phyloP scores from a whole-genome alignment of 2,113 vertebrate species.

The Lepidothrix coronata region DNA sequence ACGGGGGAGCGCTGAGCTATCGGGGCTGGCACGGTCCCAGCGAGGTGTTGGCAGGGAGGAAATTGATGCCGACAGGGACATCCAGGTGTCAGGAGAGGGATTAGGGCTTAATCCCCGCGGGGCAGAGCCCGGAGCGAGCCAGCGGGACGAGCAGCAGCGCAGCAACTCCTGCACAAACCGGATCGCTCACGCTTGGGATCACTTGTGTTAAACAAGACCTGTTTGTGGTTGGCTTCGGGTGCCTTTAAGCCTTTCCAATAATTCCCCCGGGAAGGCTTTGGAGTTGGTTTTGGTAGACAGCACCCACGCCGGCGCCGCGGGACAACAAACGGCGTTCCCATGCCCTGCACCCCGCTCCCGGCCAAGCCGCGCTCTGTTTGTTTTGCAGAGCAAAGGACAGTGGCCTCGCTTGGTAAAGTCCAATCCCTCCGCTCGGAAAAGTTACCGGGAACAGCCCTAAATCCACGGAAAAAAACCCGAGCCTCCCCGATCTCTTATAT shows the following conservation, averaged over 20 bases:
- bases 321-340: not conserved
- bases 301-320: not conserved
- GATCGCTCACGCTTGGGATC: not conserved
- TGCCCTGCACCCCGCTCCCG: not conserved
- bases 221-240: not conserved
- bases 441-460: not conserved
- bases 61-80: not conserved
- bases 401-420: constrained; percentile 29
- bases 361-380: constrained; percentile 12
- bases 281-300: not conserved
- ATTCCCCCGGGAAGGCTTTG: not conserved
- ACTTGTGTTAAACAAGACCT: not conserved
- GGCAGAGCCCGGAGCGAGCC: not conserved
- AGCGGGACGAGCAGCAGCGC: not conserved
- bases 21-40: not conserved
- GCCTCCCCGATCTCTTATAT: not conserved
- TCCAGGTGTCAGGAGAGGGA: constrained; percentile 39
- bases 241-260: not conserved
- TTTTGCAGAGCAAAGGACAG: constrained; percentile 36
- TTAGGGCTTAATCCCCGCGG: constrained; percentile 40
- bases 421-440: not conserved
- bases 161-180: not conserved
- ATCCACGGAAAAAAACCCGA: not conserved
- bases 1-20: not conserved
- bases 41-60: not conserved